Base-by-base conservation (phyloP, 2,888 invertebrate species). In the Trypoxylon attenuatum region DNA sequence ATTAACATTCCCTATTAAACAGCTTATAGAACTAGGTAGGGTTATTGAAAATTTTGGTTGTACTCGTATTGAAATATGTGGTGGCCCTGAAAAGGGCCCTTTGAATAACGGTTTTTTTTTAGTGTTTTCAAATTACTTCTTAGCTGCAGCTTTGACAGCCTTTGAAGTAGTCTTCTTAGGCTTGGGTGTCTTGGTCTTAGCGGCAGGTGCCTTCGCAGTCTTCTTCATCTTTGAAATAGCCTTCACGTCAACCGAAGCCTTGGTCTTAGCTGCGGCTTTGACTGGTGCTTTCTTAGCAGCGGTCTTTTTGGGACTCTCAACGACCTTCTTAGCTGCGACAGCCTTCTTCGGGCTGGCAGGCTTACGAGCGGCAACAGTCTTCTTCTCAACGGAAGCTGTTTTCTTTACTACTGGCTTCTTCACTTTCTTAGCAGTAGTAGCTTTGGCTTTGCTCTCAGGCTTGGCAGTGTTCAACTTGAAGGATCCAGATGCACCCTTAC, bases 401-500 rank as follows among this genome's bases (percentile, higher is more conserved):
- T 51, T 65, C 10, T 46, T 18, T 21, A 62, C n/a, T 4, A 27
- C n/a, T n/a, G 47, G 8, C 3, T 51, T 33, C 49, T 60, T 62
- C 5, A 15, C 2, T 6, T 27, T 46, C 18, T 50, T 22, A 10
- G n/a, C 10, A 16, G 55, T 65, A 23, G 61, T 63, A 15, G 27
- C 25, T 18, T 68, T 51, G 8, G 58, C 6, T 43, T 74, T 57
- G n/a, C 50, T 16, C 10, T 29, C 42, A 10, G 13, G 13, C 27
- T 68, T 73, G 0, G 70, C 52, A 1, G 84, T 79, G 27, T 87
- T 84, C 10, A 88, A 77, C 69, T 88, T 89, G 82, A 88, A 88
- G 0, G 86, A 88, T 3, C 89, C 90, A 16, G 88, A 87, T 0
- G 89, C 89, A 0, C 89, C 89, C 77, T 88, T 89, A 41, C 89